Conservation (phyloP, 2,797 vertebrate genomes). For the Enteromius treurensis region DNA sequence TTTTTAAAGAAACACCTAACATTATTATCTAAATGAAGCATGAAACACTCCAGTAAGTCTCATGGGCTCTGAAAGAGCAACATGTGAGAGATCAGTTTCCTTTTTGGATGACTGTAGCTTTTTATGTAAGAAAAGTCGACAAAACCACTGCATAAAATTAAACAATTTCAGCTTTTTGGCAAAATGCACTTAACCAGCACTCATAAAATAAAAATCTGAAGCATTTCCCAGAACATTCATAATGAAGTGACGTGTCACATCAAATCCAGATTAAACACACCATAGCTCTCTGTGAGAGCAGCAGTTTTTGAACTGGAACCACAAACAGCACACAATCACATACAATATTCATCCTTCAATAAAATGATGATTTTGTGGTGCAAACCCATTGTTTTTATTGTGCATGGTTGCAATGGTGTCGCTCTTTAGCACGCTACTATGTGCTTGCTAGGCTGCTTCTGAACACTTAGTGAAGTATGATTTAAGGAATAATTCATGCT, state of each 20-base stretch:
- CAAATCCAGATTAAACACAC: slow-evolving; percentile 5
- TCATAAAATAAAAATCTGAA: not conserved
- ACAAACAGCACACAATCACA: not conserved
- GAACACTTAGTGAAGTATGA: not conserved
- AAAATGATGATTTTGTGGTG: not conserved
- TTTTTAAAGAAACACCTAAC: not conserved
- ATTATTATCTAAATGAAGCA: not conserved
- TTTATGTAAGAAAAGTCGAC: not conserved
- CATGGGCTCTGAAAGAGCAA: not conserved
- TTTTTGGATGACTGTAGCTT: not conserved
- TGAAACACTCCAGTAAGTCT: not conserved
- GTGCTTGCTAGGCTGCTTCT: not conserved
- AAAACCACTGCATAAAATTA: not conserved
- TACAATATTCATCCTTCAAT: not conserved
- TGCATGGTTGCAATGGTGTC: not conserved
- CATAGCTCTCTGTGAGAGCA: not conserved
- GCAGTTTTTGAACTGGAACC: not conserved
- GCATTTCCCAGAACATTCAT: slow-evolving; percentile 4
- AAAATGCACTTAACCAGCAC: not conserved
- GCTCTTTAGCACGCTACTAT: not conserved
- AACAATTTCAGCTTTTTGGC: not conserved
- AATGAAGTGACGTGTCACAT: not conserved
- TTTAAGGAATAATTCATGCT: not conserved
- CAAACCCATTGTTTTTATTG: not conserved
- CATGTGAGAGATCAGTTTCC: too few species aligned